Base-by-base conservation (phyloP, 2,888 invertebrate species). In the Amphiduros pacificus region DNA sequence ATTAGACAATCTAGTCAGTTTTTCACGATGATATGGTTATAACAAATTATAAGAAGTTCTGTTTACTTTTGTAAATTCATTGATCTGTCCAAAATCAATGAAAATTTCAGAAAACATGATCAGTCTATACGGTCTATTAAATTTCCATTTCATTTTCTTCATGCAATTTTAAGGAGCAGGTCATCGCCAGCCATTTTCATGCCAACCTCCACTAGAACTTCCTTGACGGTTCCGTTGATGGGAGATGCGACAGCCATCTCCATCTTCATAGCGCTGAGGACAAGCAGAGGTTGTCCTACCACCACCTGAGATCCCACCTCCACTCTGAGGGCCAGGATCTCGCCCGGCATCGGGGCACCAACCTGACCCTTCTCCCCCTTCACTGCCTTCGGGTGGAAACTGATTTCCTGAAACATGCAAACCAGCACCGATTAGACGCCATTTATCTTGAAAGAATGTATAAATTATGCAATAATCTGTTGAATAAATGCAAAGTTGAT, bases 241-340 rank as follows among this genome's bases (percentile, higher is more conserved):
- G 97, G 96, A 1, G 96, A 90, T 80, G 97, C 96, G 0, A 96
- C 94, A 1, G 94, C 90, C 89, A 94, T 61, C 84, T 99, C 98
- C 98, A 99, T 98, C 85, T 99, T 98, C 98, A 99, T 99, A 26
- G 98, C 99, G 0, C 95, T 95, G 0, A 99, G 85, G 2, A 99
- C 95, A 0, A 96, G 89, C 44, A 99, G 85, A 0, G 96, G 90
- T 64, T 83, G 79, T 1, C 97, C 97, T 79, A 96, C 96, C 74
- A 93, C 91, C 26, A 85, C 83, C 66, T 87, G 89, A 74, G 98
- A 96, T 0, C 98, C 98, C 70, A 90, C 91, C 77, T 94, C 91
- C 0, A 96, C 93, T 75, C 92, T 90, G 52, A 98, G 88, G 73
- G 95, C 92, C 65, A 98, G 89, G 0, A 98, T 92, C 20, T 92